Percentiles rank a stretch among this genome's conserved stretches.
These are phyloP conservation scores for Gymnogyps californianus DNA, from an alignment of 2,113 vertebrate species.

Conservation along the genomic window DNA sequence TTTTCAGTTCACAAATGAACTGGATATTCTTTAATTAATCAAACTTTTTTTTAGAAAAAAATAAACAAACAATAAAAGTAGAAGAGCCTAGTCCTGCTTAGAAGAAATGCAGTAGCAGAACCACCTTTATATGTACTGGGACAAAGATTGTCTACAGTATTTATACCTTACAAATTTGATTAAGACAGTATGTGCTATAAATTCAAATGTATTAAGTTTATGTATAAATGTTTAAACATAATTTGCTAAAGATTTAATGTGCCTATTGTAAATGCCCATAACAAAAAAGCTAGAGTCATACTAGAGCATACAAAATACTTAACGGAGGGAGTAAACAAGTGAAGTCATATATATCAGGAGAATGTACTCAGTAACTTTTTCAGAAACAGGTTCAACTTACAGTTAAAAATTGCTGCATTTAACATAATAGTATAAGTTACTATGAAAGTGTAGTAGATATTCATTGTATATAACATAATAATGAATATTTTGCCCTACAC, in stretches of 20 bases:
- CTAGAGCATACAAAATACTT: neutral
- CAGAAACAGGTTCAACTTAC: neutral
- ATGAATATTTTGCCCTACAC: neutral
- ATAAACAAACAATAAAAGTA: neutral
- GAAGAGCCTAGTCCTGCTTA: accelerated
- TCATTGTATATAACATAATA: neutral
- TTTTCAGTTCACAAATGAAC: neutral
- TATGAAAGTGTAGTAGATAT: neutral
- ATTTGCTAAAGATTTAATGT: neutral
- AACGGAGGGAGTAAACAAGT: neutral
- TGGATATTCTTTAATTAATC: neutral
- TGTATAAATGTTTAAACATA: neutral
- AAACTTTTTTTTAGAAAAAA: neutral
- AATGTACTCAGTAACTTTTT: neutral
- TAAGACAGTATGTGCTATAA: neutral
- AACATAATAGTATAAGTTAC: neutral
- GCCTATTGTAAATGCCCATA: accelerated
- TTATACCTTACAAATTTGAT: neutral
- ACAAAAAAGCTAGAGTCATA: neutral
- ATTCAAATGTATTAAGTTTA: neutral
- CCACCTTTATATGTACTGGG: neutral
- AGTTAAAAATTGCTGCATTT: neutral
- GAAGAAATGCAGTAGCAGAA: neutral
- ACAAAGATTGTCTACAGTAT: neutral
- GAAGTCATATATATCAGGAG: neutral